Evolutionary conservation across 2,797 vertebrate species (phyloP).

Genomic region (Borostomias antarcticus): DNA sequence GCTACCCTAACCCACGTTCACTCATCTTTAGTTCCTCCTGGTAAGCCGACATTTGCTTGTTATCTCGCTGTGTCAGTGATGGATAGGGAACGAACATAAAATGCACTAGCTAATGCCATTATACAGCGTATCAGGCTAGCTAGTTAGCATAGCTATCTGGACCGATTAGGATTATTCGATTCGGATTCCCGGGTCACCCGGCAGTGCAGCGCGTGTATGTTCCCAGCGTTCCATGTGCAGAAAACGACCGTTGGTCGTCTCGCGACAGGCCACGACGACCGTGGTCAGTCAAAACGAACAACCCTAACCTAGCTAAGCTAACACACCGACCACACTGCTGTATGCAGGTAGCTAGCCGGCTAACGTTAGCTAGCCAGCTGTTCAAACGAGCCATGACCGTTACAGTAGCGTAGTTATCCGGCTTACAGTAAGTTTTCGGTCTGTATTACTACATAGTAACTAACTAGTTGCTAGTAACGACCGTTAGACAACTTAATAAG

Average conservation of each 20-base stretch:
- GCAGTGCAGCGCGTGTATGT: not conserved
- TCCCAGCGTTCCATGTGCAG: too few relatives aligned
- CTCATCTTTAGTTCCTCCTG: conserved; percentile 23
- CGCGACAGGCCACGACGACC: not conserved
- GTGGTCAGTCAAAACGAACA: not conserved
- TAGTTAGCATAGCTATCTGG: conserved; percentile 6
- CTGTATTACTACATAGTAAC: too few relatives aligned
- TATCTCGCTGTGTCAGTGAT: conserved; percentile 19
- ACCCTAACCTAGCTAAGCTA: too few relatives aligned
- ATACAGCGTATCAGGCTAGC: conserved; percentile 8
- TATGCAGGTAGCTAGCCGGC: conserved; percentile 7
- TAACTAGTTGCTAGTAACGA: too few relatives aligned
- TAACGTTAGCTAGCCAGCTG: conserved; percentile 6
- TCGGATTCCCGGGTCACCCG: not conserved
- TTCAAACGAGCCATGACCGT: too few relatives aligned
- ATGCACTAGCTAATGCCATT: not conserved
- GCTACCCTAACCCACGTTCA: conserved; percentile 17
- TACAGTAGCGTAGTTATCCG: too few relatives aligned
- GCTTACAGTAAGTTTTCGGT: too few relatives aligned
- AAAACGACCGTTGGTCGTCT: not conserved
- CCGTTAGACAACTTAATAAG: too few relatives aligned
- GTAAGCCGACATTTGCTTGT: conserved; percentile 39
- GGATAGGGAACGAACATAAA: conserved; percentile 2
- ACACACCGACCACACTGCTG: too few relatives aligned
- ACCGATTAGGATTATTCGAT: not conserved